phyloP scores from a whole-genome alignment of 2,797 vertebrate genomes.

The Urosaurus nigricauda region DNA sequence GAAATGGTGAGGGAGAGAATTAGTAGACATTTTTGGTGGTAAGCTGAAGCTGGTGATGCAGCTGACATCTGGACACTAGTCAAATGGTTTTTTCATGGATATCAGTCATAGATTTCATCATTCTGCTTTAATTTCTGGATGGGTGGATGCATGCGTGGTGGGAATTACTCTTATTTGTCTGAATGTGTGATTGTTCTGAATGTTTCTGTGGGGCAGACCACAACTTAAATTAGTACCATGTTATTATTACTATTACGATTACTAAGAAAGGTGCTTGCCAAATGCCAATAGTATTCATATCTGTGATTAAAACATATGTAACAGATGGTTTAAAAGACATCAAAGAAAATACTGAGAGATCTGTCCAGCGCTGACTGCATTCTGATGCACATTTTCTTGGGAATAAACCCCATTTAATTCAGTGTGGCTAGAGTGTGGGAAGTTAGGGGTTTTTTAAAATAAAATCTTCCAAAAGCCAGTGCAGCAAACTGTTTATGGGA shows the following conservation, averaged over 20 bases:
- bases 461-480: too few relatives aligned
- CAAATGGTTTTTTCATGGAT: conserved; percentile 60
- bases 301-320: conserved; percentile 26
- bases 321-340: conserved; percentile 4
- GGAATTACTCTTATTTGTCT: conserved; percentile 56
- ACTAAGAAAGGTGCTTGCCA: conserved; percentile 21
- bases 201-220: conserved; percentile 61
- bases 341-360: not conserved
- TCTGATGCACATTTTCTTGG: not conserved
- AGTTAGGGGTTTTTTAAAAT: too few relatives aligned
- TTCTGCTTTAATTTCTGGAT: conserved; percentile 68
- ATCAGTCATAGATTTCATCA: conserved; percentile 56
- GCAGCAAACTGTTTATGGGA: too few relatives aligned
- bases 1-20: conserved; percentile 52
- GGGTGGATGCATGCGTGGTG: not conserved
- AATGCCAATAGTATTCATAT: not conserved
- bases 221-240: conserved; percentile 43
- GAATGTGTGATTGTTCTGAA: conserved; percentile 55
- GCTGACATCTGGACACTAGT: conserved; percentile 61
- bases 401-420: not conserved
- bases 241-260: conserved; percentile 21
- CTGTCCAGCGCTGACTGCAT: not conserved
- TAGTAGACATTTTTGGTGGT: conserved; percentile 58
- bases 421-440: not conserved
- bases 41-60: conserved; percentile 55